These are phyloP conservation scores for Austrolebias charrua DNA, from an alignment of 2,797 vertebrate genomes.

Conservation along the genomic window DNA sequence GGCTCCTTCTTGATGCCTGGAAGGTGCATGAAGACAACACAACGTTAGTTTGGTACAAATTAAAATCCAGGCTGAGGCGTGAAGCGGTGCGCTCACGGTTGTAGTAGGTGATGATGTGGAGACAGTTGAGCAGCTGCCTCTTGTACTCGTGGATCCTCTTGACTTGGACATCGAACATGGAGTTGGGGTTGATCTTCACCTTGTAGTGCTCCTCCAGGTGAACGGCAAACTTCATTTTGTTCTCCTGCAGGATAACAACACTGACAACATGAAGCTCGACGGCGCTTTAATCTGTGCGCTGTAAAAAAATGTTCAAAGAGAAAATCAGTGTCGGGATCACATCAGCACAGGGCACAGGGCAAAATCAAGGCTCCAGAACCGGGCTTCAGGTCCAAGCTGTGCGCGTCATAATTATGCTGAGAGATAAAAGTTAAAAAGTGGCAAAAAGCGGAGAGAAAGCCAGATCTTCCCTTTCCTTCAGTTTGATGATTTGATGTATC, in stretches of 20 bases:
- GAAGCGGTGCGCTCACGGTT: slow-evolving; percentile 82
- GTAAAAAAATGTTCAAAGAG: too few species aligned
- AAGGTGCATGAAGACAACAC: slow-evolving; percentile 6
- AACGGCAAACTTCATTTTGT: slow-evolving; percentile 89
- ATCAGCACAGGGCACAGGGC: too few species aligned
- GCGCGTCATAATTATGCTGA: too few species aligned
- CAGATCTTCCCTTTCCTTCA: too few species aligned
- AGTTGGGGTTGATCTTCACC: slow-evolving; percentile 91
- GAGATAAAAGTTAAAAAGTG: too few species aligned
- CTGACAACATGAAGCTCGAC: too few species aligned
- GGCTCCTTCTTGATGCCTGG: slow-evolving; percentile 92
- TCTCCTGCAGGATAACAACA: slow-evolving; percentile 78
- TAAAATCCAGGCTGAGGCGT: not conserved
- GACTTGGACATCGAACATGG: slow-evolving; percentile 93
- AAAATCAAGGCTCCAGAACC: too few species aligned
- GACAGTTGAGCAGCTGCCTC: slow-evolving; percentile 92
- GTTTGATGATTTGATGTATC: too few species aligned
- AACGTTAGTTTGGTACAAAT: not conserved
- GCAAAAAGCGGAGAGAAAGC: too few species aligned
- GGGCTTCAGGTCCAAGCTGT: too few species aligned
- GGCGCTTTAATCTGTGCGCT: too few species aligned
- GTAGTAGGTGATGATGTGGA: slow-evolving; percentile 91
- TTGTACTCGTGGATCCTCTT: slow-evolving; percentile 97
- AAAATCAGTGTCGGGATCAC: too few species aligned
- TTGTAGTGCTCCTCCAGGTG: slow-evolving; percentile 89